These are phyloP conservation scores for Acrocephalus kingi DNA, from an alignment of 2,113 vertebrate genomes.

Conservation along the genomic window DNA sequence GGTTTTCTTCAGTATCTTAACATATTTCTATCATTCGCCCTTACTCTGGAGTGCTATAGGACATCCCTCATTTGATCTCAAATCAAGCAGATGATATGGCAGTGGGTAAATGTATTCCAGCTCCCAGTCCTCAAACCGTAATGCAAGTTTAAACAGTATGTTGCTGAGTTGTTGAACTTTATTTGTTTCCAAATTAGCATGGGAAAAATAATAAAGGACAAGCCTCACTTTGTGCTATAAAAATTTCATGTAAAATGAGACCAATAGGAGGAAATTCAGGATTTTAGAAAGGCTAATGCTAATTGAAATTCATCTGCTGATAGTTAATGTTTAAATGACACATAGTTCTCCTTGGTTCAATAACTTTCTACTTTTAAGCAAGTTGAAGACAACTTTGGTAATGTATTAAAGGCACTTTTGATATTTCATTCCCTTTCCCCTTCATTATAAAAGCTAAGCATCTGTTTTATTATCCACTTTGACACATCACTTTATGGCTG, in stretches of 20 bases:
- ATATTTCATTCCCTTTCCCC: constrained; percentile 60
- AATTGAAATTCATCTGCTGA: constrained; percentile 58
- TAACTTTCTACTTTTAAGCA: constrained; percentile 60
- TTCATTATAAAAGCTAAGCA: constrained; percentile 70
- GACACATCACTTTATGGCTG: constrained; percentile 67
- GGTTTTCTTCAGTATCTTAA: constrained; percentile 51
- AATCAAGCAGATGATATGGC: constrained; percentile 69
- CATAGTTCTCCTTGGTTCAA: constrained; percentile 61
- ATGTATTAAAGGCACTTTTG: constrained; percentile 63
- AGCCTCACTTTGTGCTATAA: constrained; percentile 25
- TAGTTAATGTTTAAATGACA: constrained; percentile 60
- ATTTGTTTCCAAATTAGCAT: constrained; percentile 63
- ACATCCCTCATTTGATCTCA: constrained; percentile 66
- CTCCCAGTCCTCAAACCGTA: constrained; percentile 46
- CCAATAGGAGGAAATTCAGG: constrained; percentile 35
- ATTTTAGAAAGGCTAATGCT: constrained; percentile 44
- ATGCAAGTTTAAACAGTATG: constrained; percentile 64
- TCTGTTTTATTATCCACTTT: constrained; percentile 72
- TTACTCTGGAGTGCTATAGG: constrained; percentile 61
- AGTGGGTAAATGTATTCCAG: constrained; percentile 59
- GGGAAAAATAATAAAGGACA: constrained; percentile 53
- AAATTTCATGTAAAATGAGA: constrained; percentile 57
- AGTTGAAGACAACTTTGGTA: constrained; percentile 67
- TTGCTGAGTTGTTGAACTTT: constrained; percentile 64
- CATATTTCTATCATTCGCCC: constrained; percentile 46